Percentiles rank a stretch among this genome's conserved stretches.
Conservation (phyloP, 2,888 invertebrate species). For the Acrocyrtus sp. region DNA sequence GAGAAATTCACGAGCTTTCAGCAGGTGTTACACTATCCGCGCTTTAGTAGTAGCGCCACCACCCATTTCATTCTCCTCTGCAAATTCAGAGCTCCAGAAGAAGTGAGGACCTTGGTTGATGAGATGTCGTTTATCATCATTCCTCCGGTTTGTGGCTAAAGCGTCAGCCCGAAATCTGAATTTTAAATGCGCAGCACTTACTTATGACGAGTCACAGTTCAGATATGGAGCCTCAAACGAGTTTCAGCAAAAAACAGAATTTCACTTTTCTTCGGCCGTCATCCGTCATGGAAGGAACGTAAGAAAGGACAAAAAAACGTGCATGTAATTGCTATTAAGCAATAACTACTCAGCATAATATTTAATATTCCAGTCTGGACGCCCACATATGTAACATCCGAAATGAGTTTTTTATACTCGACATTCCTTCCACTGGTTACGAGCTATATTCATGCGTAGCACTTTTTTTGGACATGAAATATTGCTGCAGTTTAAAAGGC, state of each 20-base stretch:
- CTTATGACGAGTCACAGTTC: background rate
- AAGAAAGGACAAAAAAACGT: background rate
- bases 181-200: background rate
- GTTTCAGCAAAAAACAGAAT: background rate
- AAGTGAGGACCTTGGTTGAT: background rate
- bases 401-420: no score
- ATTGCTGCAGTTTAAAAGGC: background rate
- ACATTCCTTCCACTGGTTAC: no score
- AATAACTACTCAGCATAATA: background rate
- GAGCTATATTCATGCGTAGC: background rate
- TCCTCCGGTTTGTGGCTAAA: background rate
- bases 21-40: background rate
- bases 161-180: background rate
- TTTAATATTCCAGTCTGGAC: background rate
- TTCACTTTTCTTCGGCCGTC: background rate
- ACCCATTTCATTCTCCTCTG: background rate
- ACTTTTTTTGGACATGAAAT: background rate
- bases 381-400: background rate
- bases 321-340: background rate
- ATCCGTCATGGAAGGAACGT: no score
- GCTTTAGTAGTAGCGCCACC: background rate
- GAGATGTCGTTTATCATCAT: background rate
- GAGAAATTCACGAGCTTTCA: conserved; percentile 8
- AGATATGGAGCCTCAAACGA: conserved; percentile 1
- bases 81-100: background rate